Conservation (phyloP, 2,888 invertebrate species). For the Tuberolachnus salignus region DNA sequence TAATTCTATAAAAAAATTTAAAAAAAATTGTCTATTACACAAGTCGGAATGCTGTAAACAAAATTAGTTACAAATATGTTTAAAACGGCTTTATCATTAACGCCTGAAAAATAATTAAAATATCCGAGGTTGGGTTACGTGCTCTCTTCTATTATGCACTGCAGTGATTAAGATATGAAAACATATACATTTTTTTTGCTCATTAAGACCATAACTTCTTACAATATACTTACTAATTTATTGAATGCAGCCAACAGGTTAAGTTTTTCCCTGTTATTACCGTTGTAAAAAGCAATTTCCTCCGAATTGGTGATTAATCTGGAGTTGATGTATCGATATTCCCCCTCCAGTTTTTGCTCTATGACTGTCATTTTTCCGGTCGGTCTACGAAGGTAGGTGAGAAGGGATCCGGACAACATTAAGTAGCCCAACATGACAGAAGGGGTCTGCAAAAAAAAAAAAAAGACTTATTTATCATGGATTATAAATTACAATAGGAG, state of each 20-base stretch:
- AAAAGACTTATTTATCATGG: neutral
- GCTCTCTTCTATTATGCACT: too few relatives aligned
- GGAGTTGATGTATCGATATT: slow-evolving; percentile 96
- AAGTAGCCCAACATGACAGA: slow-evolving; percentile 86
- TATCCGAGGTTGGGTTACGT: too few relatives aligned
- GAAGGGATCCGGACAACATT: slow-evolving; percentile 80
- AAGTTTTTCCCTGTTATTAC: slow-evolving; percentile 83
- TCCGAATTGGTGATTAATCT: slow-evolving; percentile 96
- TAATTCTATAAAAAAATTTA: too few relatives aligned
- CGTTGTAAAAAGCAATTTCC: slow-evolving; percentile 85
- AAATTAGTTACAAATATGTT: too few relatives aligned
- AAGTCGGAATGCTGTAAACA: too few relatives aligned
- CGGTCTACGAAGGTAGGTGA: slow-evolving; percentile 87
- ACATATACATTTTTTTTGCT: too few relatives aligned
- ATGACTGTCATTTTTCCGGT: slow-evolving; percentile 88
- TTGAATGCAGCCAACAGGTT: slow-evolving; percentile 88
- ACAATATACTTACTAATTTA: slow-evolving; percentile 72
- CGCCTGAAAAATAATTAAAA: too few relatives aligned
- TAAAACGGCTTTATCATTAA: too few relatives aligned
- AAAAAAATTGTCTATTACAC: too few relatives aligned
- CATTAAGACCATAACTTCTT: too few relatives aligned
- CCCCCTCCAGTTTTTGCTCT: slow-evolving; percentile 97
- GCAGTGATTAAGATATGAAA: too few relatives aligned
- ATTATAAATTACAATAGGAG: neutral
- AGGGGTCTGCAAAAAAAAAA: slow-evolving; percentile 74